These are phyloP conservation scores for Mungos mungo DNA, from an alignment of 2,113 vertebrate genomes.

Conservation along the genomic window DNA sequence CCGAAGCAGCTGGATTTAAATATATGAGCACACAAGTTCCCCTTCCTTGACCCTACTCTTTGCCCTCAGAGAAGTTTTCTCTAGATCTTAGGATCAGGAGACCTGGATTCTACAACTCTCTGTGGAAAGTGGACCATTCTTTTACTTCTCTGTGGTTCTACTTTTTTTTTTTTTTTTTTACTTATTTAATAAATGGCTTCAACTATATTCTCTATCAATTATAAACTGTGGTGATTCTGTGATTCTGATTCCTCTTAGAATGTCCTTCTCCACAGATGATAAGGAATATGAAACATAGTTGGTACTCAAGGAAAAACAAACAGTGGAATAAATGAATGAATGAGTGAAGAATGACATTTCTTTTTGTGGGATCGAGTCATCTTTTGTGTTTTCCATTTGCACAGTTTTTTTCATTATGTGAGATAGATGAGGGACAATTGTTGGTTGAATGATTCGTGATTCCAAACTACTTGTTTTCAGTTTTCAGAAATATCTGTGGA, in stretches of 20 bases:
- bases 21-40: neutral
- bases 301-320: neutral
- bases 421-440: neutral
- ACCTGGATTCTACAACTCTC: neutral
- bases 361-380: neutral
- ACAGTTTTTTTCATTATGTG: neutral
- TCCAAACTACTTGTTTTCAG: neutral
- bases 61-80: neutral
- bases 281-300: neutral
- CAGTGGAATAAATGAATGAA: neutral
- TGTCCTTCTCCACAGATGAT: neutral
- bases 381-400: neutral
- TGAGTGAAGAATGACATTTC: neutral
- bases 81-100: neutral
- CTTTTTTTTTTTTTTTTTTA: neutral
- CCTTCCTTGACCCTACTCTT: neutral
- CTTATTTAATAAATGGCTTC: neutral
- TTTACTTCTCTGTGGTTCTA: neutral
- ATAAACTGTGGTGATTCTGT: neutral
- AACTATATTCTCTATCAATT: neutral
- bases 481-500: neutral
- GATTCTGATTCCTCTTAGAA: neutral
- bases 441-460: neutral
- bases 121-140: neutral
- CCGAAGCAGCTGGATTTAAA: conserved; percentile 41